Conservation (phyloP, 2,797 vertebrate species). For the Labroides dimidiatus region DNA sequence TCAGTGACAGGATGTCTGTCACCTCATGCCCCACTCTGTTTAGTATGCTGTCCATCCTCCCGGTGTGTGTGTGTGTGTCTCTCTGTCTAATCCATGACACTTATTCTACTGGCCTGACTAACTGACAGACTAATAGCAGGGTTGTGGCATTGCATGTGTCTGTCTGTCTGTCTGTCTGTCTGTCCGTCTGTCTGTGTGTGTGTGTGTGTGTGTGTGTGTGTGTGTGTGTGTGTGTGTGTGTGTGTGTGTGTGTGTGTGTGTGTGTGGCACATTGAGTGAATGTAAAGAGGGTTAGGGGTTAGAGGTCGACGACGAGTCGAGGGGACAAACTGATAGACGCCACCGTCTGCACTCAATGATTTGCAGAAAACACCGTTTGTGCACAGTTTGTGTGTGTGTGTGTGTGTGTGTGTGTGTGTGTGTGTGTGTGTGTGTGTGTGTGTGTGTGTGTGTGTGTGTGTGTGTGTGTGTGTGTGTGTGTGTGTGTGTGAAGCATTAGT, state of each 20-base stretch:
- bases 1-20: constrained; percentile 73
- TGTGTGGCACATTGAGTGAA: constrained; percentile 34
- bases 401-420: too few species aligned
- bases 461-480: background rate
- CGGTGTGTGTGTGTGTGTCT: constrained; percentile 32
- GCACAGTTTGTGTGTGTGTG: too few species aligned
- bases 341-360: constrained; percentile 24
- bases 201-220: constrained; percentile 14
- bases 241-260: too few species aligned
- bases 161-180: constrained; percentile 13
- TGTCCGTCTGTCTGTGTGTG: background rate
- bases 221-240: background rate
- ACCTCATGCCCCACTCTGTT: constrained; percentile 64
- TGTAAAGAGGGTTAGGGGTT: constrained; percentile 8
- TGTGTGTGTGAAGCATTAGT: background rate
- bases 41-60: constrained; percentile 70
- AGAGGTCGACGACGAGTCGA: constrained; percentile 26
- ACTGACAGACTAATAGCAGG: constrained; percentile 78
- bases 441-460: constrained; percentile 3
- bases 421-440: too few species aligned
- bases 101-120: constrained; percentile 81
- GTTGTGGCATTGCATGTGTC: constrained; percentile 22
- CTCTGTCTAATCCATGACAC: constrained; percentile 72
- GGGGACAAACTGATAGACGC: constrained; percentile 3
- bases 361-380: too few species aligned